Conservation (phyloP, 2,888 invertebrate genomes). For the Pharmacophagus antenor region DNA sequence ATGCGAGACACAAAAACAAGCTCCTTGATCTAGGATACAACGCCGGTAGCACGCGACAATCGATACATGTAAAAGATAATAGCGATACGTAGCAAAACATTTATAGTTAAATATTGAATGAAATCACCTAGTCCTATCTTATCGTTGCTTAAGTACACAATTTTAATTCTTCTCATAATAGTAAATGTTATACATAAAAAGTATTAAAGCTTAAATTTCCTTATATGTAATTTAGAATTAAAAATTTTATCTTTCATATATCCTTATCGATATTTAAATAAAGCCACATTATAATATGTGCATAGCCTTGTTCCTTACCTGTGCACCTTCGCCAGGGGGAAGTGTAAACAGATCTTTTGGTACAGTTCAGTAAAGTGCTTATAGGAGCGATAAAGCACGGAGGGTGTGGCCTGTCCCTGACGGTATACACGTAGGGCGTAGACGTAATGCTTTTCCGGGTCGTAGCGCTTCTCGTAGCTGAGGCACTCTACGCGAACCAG, state of each 20-base stretch:
- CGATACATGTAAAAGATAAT: slow-evolving; percentile 40
- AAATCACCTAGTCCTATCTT: slow-evolving; percentile 21
- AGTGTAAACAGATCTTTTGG: slow-evolving; percentile 94
- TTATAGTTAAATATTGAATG: slow-evolving; percentile 5
- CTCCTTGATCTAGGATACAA: slow-evolving; percentile 62
- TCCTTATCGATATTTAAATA: too few species aligned
- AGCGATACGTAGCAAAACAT: slow-evolving; percentile 51
- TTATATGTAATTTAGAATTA: too few species aligned
- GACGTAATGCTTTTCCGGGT: slow-evolving; percentile 98
- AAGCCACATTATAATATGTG: too few species aligned
- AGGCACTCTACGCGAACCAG: slow-evolving; percentile 91
- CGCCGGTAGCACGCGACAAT: slow-evolving; percentile 35
- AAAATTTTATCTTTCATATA: too few species aligned
- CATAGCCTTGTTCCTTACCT: slow-evolving; percentile 78
- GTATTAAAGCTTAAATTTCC: too few species aligned
- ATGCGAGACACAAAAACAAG: slow-evolving; percentile 39
- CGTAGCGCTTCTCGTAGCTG: slow-evolving; percentile 96
- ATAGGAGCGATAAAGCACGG: slow-evolving; percentile 95
- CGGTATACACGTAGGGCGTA: slow-evolving; percentile 92
- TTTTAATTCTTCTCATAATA: too few species aligned
- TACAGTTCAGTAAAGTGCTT: slow-evolving; percentile 98
- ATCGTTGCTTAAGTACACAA: too few species aligned
- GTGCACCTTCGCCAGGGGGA: slow-evolving; percentile 94
- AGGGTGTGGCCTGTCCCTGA: slow-evolving; percentile 91
- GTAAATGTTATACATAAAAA: too few species aligned